These are phyloP conservation scores for Homarus americanus DNA, from an alignment of 1,140 invertebrate species.

Conservation along the genomic window DNA sequence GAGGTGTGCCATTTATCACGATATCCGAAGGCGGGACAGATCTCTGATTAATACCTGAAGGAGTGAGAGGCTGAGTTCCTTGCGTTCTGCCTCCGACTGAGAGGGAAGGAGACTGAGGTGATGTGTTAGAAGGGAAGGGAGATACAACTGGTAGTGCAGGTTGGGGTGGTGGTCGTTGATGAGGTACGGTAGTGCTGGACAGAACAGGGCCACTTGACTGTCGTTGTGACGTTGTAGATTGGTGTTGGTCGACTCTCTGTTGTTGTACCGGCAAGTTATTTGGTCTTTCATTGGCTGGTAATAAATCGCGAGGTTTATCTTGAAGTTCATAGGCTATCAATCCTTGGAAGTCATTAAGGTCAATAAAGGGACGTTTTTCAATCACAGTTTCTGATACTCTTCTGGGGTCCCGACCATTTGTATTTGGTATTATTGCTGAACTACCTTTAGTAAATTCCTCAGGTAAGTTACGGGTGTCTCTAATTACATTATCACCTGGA, in stretches of 20 bases:
- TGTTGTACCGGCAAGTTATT: neutral
- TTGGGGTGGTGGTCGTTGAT: neutral
- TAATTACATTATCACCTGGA: no score
- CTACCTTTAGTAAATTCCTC: neutral
- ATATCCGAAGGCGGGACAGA: neutral
- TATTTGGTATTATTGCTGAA: neutral
- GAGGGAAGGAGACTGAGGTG: neutral
- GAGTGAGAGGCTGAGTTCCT: neutral
- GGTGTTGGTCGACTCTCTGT: neutral
- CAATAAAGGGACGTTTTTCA: neutral
- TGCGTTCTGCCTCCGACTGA: no score
- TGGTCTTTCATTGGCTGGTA: neutral
- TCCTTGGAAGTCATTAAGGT: neutral
- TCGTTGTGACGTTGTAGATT: neutral
- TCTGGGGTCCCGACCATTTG: neutral
- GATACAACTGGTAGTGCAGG: neutral
- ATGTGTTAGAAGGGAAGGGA: neutral
- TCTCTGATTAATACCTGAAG: neutral
- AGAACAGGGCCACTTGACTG: neutral
- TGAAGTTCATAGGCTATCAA: neutral
- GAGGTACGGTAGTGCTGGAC: no score
- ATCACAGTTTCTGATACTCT: neutral
- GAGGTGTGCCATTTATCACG: neutral
- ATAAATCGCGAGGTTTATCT: neutral
- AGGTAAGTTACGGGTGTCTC: no score